These are phyloP conservation scores for Phyto melanocephala DNA, from an alignment of 2,888 invertebrate species.

Conservation along the genomic window DNA sequence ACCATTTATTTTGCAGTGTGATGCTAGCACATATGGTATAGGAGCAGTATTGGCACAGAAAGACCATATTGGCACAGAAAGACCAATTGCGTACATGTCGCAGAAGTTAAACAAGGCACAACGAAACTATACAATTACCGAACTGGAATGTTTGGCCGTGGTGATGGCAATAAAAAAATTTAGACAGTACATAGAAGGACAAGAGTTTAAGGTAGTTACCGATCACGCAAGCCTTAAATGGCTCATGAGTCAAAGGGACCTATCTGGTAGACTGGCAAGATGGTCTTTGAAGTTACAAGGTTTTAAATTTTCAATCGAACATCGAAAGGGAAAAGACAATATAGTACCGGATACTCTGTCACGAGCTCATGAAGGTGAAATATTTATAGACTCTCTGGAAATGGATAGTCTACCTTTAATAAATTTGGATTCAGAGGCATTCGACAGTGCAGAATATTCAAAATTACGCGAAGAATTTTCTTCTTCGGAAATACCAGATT, in stretches of 20 bases:
- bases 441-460: background rate
- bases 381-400: background rate
- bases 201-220: background rate
- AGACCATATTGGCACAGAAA: background rate
- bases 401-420: background rate
- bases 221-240: background rate
- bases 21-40: background rate
- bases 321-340: background rate
- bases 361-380: background rate
- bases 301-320: background rate
- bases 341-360: background rate
- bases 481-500: background rate
- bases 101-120: conserved; percentile 57
- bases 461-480: background rate
- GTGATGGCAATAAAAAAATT: conserved; percentile 9
- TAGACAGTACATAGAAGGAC: background rate
- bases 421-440: background rate
- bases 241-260: background rate
- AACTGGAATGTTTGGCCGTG: conserved; percentile 36
- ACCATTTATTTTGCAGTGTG: background rate
- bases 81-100: conserved; percentile 47
- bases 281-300: background rate
- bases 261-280: background rate
- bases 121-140: background rate
- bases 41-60: background rate